Base-by-base conservation (phyloP, 2,113 vertebrate genomes). In the Isurus oxyrinchus region DNA sequence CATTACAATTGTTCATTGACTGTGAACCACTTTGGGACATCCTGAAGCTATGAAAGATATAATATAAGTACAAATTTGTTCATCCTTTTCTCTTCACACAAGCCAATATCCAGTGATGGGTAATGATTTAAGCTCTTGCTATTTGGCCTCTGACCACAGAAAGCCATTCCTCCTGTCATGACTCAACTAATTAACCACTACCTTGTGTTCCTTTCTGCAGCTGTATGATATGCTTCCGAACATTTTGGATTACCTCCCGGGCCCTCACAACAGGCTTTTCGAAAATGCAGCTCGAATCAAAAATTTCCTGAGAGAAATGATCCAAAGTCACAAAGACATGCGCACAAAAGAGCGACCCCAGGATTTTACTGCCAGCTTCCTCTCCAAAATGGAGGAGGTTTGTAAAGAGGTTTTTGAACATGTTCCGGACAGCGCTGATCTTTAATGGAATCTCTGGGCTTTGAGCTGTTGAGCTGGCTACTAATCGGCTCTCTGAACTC, bases 351-450 rank as follows among this genome's bases (percentile, higher is more conserved):
- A 72, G 2, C 96, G 94, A 11, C 97, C 97, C 0, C 66, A 96
- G 84, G 23, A 97, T 96, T 97, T 97, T 95, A 97, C 97, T 2
- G 97, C 97, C 84, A 96, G 96, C 40, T 98, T 98, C 95, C 97
- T 98, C 55, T 96, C 97, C 96, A 97, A 76, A n/a, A 97, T 97
- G 96, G 86, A 96, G 44, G 93, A 97, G 97, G 97, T 98, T 5
- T 0, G 94, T 95, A 53, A 95, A n/a, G 55, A 35, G 21, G 40
- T 23, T 23, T 49, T 86, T 86, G 44, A 44, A 86, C 44, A 53
- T 23, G 0, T 53, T 55, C 44, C 31, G 84, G 27, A 21, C 44
- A 63, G 10, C 57, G 2, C 13, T 44, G 7, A 7, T 10, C 23
- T 86, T 49, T 53, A 1, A 8, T 21, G 3, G 49, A 11, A 53